These are phyloP conservation scores for Thereva unica DNA, from an alignment of 2,888 invertebrate species.

Conservation along the genomic window DNA sequence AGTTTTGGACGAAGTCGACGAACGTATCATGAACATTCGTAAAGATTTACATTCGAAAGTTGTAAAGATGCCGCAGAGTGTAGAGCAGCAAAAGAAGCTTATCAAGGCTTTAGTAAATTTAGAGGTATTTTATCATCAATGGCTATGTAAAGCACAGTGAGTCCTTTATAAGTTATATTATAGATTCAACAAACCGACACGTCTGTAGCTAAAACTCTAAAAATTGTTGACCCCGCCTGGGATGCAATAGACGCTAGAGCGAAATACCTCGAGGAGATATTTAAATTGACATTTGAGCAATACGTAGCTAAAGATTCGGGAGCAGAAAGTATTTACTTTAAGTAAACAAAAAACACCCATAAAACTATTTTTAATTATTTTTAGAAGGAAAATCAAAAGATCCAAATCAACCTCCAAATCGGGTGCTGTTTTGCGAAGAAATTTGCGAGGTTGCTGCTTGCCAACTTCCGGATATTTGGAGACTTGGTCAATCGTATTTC, in stretches of 20 bases:
- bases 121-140: constrained; percentile 59
- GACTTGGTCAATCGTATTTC: constrained; percentile 92
- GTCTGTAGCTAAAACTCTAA: constrained; percentile 52
- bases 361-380: neutral
- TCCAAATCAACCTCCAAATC: constrained; percentile 61
- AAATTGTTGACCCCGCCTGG: constrained; percentile 90
- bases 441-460: constrained; percentile 75
- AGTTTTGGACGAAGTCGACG: constrained; percentile 90
- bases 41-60: constrained; percentile 80
- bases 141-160: neutral
- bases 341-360: neutral
- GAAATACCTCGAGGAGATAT: constrained; percentile 67
- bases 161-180: neutral
- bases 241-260: constrained; percentile 86
- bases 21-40: constrained; percentile 79
- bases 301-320: constrained; percentile 52
- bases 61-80: constrained; percentile 85
- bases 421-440: constrained; percentile 79
- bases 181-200: constrained; percentile 54
- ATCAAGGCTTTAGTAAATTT: constrained; percentile 79
- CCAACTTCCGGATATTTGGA: constrained; percentile 91
- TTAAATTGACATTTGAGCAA: constrained; percentile 55
- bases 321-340: constrained; percentile 49
- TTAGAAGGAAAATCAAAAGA: constrained; percentile 49
- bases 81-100: constrained; percentile 93